These are phyloP conservation scores for Phoxinus phoxinus DNA, from an alignment of 2,113 vertebrate genomes.

Conservation along the genomic window DNA sequence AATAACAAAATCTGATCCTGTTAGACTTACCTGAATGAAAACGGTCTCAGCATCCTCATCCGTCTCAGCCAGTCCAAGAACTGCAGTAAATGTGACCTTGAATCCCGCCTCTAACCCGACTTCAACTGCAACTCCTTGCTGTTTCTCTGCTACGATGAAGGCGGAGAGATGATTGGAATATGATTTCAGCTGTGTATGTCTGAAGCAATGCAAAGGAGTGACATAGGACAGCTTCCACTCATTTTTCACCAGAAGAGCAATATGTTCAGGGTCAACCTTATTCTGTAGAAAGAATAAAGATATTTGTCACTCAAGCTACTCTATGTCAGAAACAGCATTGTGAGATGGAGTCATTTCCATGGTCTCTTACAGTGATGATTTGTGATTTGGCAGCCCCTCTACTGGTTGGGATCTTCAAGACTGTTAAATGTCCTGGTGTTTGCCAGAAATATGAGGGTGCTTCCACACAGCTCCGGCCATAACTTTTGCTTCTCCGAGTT, in stretches of 20 bases:
- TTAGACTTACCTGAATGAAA: conserved; percentile 83
- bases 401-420: conserved; percentile 51
- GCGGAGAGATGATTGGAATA: conserved; percentile 84
- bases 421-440: conserved; percentile 54
- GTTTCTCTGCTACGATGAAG: conserved; percentile 84
- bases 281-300: conserved; percentile 67
- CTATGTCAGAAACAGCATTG: neutral
- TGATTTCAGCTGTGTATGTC: conserved; percentile 70
- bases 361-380: conserved; percentile 54
- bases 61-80: conserved; percentile 77
- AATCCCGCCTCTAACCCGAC: conserved; percentile 74
- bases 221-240: conserved; percentile 90
- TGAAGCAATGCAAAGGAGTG: conserved; percentile 87
- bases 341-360: neutral
- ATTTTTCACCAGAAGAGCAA: conserved; percentile 77
- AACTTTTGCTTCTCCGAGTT: conserved; percentile 55
- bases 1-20: neutral
- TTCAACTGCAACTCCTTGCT: conserved; percentile 83
- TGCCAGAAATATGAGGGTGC: conserved; percentile 54
- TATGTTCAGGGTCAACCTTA: conserved; percentile 69
- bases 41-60: conserved; percentile 79
- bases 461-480: conserved; percentile 57
- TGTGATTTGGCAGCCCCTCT: conserved; percentile 51
- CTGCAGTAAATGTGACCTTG: conserved; percentile 77
- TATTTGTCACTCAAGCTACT: too few relatives aligned